These are phyloP conservation scores for Sesia apiformis DNA, from an alignment of 2,888 invertebrate genomes.

Conservation along the genomic window DNA sequence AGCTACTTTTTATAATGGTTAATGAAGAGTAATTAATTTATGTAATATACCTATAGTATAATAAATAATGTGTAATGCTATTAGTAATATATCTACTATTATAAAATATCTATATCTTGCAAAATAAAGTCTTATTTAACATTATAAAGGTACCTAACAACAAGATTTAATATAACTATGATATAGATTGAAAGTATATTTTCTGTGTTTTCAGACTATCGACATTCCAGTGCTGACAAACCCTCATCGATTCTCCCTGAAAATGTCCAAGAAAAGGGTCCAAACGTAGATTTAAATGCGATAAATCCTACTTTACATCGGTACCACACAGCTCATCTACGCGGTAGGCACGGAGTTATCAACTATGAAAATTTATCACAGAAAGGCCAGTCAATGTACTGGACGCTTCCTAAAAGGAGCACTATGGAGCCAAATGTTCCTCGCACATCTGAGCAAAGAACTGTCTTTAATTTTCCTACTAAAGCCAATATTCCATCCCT, in stretches of 20 bases:
- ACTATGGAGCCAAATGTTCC: constrained; percentile 25
- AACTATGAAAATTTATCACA: constrained; percentile 38
- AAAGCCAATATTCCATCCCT: constrained; percentile 12
- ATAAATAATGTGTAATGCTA: too few species aligned
- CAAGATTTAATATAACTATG: too few species aligned
- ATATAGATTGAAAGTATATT: background rate
- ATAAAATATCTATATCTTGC: too few species aligned
- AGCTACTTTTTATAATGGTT: too few species aligned
- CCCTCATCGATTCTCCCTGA: constrained; percentile 43
- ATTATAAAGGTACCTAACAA: too few species aligned
- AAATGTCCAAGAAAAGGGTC: constrained; percentile 32
- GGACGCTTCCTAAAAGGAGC: constrained; percentile 72
- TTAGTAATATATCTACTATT: too few species aligned
- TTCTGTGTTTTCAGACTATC: constrained; percentile 71
- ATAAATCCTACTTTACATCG: constrained; percentile 42
- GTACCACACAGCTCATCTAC: constrained; percentile 46
- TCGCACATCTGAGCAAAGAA: constrained; percentile 19
- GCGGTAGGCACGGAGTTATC: constrained; percentile 44
- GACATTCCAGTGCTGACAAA: constrained; percentile 77
- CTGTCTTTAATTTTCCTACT: constrained; percentile 25
- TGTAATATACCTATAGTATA: too few species aligned
- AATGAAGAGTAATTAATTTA: too few species aligned
- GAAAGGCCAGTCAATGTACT: constrained; percentile 65
- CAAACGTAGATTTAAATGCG: constrained; percentile 36
- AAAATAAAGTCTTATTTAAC: too few species aligned